A percentile compares a stretch with the other conserved stretches of the same genome.
Conservation (phyloP, 2,888 invertebrate genomes). For the Eupithecia centaureata region DNA sequence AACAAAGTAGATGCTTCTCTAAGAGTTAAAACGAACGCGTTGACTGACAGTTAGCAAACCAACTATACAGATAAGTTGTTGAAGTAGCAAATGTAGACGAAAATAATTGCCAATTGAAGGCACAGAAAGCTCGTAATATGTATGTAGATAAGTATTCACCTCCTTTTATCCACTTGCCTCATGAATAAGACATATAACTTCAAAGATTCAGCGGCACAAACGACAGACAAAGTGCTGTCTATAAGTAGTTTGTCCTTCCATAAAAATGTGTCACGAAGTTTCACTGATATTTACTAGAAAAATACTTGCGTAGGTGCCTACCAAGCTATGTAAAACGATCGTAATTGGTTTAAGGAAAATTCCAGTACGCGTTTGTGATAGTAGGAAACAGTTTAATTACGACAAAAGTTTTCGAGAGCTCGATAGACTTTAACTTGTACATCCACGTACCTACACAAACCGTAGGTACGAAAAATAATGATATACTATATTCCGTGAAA, state of each 20-base stretch:
- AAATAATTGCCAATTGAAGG: slow-evolving; percentile 24
- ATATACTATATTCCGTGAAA: too few relatives aligned
- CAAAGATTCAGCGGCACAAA: slow-evolving; percentile 43
- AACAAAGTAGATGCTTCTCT: background rate
- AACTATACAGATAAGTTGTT: slow-evolving; percentile 1
- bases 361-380: too few relatives aligned
- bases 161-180: slow-evolving; percentile 38
- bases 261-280: slow-evolving; percentile 56
- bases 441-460: too few relatives aligned
- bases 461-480: too few relatives aligned
- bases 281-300: slow-evolving; percentile 56
- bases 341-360: slow-evolving; percentile 55
- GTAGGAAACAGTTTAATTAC: too few relatives aligned
- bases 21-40: background rate
- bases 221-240: slow-evolving; percentile 47
- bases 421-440: too few relatives aligned
- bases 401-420: too few relatives aligned
- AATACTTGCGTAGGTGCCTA: slow-evolving; percentile 51
- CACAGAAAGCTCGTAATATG: slow-evolving; percentile 15
- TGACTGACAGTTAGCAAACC: background rate
- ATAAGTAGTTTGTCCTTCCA: slow-evolving; percentile 47
- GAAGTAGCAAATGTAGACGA: background rate
- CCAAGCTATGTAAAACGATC: slow-evolving; percentile 44
- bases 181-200: slow-evolving; percentile 44
- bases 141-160: slow-evolving; percentile 23